Evolutionary conservation across 2,888 invertebrate species (phyloP).

Genomic region (Aleiodes alternator): DNA sequence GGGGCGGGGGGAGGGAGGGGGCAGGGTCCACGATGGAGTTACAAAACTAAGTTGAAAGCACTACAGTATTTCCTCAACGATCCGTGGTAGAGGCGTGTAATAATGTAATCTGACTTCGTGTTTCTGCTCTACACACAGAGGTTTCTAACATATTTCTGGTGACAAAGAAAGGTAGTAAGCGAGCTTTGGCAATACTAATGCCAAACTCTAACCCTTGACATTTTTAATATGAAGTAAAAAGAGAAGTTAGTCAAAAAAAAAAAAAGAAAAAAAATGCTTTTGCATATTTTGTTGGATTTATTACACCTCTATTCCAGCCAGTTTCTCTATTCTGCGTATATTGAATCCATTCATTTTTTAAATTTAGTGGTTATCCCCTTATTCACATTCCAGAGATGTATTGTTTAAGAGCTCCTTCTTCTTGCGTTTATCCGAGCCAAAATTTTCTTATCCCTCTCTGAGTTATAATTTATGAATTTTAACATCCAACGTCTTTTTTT

Average conservation of each 20-base stretch:
- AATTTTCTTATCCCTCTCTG: constrained; percentile 24
- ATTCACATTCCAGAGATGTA: constrained; percentile 19
- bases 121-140: constrained; percentile 14
- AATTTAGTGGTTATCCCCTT: constrained; percentile 32
- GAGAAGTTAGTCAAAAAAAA: neutral
- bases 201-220: neutral
- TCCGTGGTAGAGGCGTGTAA: constrained; percentile 31
- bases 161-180: constrained; percentile 24
- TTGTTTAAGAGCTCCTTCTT: constrained; percentile 9
- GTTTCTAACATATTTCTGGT: constrained; percentile 26
- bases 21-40: constrained; percentile 20
- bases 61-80: constrained; percentile 31
- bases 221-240: neutral
- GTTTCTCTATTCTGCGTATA: constrained; percentile 18
- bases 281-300: too few species aligned
- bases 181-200: constrained; percentile 20
- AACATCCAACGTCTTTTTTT: neutral
- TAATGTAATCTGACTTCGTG: constrained; percentile 44
- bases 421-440: constrained; percentile 18
- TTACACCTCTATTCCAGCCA: too few species aligned
- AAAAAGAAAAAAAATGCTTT: neutral
- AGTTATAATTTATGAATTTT: constrained; percentile 29
- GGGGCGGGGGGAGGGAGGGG: neutral
- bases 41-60: constrained; percentile 42
- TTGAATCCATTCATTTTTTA: constrained; percentile 40